These are phyloP conservation scores for Thinocorus orbignyianus DNA, from an alignment of 2,113 vertebrate genomes.

Conservation along the genomic window DNA sequence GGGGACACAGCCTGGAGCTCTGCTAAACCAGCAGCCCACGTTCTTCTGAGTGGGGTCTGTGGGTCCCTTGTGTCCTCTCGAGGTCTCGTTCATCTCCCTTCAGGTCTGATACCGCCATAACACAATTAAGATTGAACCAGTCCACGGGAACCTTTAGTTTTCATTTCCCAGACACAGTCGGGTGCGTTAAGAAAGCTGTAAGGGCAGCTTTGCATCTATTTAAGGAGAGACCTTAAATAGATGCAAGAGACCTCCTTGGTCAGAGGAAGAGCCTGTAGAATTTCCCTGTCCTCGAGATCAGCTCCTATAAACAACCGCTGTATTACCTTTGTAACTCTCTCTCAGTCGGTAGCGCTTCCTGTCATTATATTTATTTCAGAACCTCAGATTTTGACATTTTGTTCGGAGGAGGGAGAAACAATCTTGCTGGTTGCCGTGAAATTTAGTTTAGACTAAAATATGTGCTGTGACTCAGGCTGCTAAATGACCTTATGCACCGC, in stretches of 20 bases:
- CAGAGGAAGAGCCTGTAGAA: neutral
- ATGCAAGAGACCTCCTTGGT: neutral
- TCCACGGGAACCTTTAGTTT: neutral
- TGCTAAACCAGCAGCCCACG: neutral
- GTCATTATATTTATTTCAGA: slow-evolving; percentile 7
- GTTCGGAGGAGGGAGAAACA: neutral
- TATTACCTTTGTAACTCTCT: neutral
- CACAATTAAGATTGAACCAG: slow-evolving; percentile 11
- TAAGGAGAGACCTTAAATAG: neutral
- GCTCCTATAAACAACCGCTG: neutral
- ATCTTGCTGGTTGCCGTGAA: slow-evolving; percentile 19
- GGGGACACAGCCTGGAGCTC: neutral
- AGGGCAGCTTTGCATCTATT: neutral
- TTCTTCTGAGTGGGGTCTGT: neutral
- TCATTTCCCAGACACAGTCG: neutral
- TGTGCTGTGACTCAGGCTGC: slow-evolving; percentile 48
- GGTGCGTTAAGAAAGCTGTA: neutral
- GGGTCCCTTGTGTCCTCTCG: neutral
- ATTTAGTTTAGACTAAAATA: slow-evolving; percentile 21
- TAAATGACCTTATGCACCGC: slow-evolving; percentile 49
- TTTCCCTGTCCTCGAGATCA: neutral
- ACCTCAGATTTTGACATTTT: slow-evolving; percentile 22
- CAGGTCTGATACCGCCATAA: neutral
- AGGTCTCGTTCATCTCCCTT: neutral
- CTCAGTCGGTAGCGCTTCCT: neutral